phyloP scores from a whole-genome alignment of 2,888 invertebrate species.

The Cenopis cana region DNA sequence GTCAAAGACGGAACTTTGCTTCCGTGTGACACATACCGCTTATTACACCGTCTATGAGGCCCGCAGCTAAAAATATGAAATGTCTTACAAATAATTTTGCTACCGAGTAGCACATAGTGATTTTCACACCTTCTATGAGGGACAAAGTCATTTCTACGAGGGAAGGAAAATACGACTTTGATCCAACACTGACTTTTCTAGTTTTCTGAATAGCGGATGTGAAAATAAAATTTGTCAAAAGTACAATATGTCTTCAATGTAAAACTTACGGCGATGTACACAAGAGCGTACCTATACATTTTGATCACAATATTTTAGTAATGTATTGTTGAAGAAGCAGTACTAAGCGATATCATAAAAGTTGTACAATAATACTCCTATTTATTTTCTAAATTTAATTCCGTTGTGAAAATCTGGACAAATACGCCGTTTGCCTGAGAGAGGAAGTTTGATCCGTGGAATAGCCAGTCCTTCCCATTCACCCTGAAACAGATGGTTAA shows the following conservation, averaged over 20 bases:
- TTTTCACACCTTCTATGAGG: no score
- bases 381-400: slow-evolving; percentile 34
- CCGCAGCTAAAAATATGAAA: no score
- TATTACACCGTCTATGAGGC: no score
- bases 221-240: no score
- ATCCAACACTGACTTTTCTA: no score
- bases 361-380: not conserved
- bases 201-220: no score
- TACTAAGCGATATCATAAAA: not conserved
- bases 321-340: not conserved
- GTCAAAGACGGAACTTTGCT: no score
- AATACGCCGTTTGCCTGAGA: slow-evolving; percentile 71
- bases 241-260: not conserved
- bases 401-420: slow-evolving; percentile 56
- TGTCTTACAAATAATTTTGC: no score
- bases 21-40: no score
- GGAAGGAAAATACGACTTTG: no score
- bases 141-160: no score
- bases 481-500: slow-evolving; percentile 64
- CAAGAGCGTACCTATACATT: not conserved
- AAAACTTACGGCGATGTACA: not conserved
- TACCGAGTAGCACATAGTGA: no score
- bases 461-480: slow-evolving; percentile 85
- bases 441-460: slow-evolving; percentile 80
- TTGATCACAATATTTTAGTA: not conserved